Percentiles rank a stretch among this genome's conserved stretches.
These are phyloP conservation scores for Siniperca knerii DNA, from an alignment of 2,113 vertebrate genomes.

Conservation along the genomic window DNA sequence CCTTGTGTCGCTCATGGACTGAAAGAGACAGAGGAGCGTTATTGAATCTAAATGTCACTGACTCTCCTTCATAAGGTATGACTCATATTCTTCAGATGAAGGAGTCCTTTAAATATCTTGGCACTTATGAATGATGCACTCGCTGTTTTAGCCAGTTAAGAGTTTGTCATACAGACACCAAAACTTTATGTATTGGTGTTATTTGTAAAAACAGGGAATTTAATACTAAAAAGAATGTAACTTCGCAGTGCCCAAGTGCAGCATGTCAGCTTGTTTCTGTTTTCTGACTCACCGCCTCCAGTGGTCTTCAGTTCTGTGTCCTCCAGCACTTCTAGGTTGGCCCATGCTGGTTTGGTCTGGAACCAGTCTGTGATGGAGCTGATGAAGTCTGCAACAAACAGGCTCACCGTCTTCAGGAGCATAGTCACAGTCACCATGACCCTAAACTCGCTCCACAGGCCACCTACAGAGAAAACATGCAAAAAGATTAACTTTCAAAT, in stretches of 20 bases:
- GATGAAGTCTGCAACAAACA: constrained; percentile 71
- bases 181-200: background rate
- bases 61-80: background rate
- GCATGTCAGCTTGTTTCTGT: background rate
- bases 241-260: background rate
- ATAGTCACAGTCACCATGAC: constrained; percentile 58
- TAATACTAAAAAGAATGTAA: background rate
- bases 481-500: background rate
- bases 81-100: background rate
- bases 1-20: constrained; percentile 86
- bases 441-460: background rate
- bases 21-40: background rate
- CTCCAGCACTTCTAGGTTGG: constrained; percentile 85
- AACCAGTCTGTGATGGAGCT: constrained; percentile 89
- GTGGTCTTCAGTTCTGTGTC: constrained; percentile 86
- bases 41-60: constrained; percentile 2
- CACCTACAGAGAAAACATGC: constrained; percentile 15
- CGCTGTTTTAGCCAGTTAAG: background rate
- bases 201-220: background rate
- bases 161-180: background rate
- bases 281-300: constrained; percentile 79
- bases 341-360: constrained; percentile 86
- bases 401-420: constrained; percentile 56
- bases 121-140: background rate
- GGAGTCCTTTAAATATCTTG: too few species aligned